Conservation (phyloP, 2,888 invertebrate genomes). For the Ophonus ardosiacus region DNA sequence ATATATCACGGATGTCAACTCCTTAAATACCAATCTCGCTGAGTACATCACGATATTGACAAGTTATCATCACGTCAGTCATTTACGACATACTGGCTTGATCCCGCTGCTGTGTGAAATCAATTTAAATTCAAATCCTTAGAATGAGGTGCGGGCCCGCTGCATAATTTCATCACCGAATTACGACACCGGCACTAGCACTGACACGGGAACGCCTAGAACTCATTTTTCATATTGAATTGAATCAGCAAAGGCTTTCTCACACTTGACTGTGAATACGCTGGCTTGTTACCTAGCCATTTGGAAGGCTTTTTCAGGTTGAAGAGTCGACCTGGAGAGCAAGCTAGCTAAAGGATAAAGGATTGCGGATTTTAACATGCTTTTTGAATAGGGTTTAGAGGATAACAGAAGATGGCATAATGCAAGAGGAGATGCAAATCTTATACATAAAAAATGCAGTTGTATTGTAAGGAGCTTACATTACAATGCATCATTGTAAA, state of each 20-base stretch:
- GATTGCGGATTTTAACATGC: not conserved
- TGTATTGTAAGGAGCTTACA: not conserved
- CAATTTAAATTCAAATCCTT: conserved; percentile 56
- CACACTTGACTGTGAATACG: conserved; percentile 42
- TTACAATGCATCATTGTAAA: not conserved
- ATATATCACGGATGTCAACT: not conserved
- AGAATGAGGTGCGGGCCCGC: conserved; percentile 7
- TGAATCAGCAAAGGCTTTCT: conserved; percentile 29
- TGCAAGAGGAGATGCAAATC: not conserved
- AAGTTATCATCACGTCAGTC: not conserved
- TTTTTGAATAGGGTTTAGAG: not conserved
- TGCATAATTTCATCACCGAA: conserved; percentile 32
- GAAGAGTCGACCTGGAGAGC: not conserved
- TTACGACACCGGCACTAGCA: not conserved
- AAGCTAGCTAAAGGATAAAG: not conserved
- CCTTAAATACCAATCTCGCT: not conserved
- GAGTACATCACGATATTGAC: not conserved
- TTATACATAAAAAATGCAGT: not conserved
- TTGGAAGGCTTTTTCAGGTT: conserved; percentile 37
- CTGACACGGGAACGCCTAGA: not conserved
- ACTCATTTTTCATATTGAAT: conserved; percentile 60
- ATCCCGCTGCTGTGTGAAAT: conserved; percentile 41
- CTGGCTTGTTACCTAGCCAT: conserved; percentile 46
- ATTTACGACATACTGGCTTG: not conserved
- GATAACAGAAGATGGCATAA: not conserved